Evolutionary conservation across 30 jellyfish, hydroid and myxozoan genomes (phyloP).

Genomic region (Cassiopea xamachana): DNA sequence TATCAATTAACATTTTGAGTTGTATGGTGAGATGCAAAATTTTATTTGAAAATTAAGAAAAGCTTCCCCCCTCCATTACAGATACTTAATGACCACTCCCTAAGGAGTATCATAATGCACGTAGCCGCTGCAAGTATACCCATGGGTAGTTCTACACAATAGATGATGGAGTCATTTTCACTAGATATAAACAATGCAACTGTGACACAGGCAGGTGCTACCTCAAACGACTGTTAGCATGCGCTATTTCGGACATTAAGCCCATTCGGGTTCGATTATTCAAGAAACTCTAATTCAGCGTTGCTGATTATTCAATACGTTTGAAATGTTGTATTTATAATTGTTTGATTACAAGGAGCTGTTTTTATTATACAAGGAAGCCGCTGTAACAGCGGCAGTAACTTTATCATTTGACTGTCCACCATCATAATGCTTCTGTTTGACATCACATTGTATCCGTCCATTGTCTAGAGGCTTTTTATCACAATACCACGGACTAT

Average conservation of each 20-base stretch:
- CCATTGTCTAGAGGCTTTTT: conserved; percentile 54
- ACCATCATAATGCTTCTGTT: conserved; percentile 19
- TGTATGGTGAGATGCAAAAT: no score
- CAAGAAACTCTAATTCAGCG: background rate
- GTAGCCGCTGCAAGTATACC: background rate
- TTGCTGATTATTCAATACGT: conserved; percentile 5
- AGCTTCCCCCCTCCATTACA: no score
- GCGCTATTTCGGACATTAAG: background rate
- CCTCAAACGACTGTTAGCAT: background rate
- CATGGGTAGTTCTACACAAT: background rate
- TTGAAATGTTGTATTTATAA: background rate
- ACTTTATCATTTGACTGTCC: conserved; percentile 3
- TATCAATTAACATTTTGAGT: no score
- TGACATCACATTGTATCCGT: conserved; percentile 35
- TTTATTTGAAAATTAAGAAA: no score
- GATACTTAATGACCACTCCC: no score
- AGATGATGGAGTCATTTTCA: background rate
- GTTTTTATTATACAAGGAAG: conserved; percentile 33
- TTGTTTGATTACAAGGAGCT: conserved; percentile 31
- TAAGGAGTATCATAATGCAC: no score
- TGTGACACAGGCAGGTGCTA: background rate
- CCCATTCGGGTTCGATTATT: conserved; percentile 13
- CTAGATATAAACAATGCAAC: background rate
- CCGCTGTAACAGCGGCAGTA: conserved; percentile 42
- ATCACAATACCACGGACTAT: conserved; percentile 45